Conservation (phyloP, 92 coral and sea anemone species). For the Porites divaricata region DNA sequence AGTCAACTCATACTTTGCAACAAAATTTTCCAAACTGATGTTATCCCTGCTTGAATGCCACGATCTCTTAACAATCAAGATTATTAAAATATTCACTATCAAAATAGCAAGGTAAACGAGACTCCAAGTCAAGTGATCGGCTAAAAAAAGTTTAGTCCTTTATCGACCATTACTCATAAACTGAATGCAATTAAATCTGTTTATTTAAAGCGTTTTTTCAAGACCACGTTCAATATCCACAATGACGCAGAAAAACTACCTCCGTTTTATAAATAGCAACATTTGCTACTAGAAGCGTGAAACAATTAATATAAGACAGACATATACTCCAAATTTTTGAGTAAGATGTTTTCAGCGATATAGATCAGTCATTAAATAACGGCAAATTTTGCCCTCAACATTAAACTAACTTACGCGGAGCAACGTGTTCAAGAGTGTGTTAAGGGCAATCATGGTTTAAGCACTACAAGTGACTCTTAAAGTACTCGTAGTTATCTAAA, state of each 20-base stretch:
- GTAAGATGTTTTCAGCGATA: neutral
- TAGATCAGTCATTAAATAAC: neutral
- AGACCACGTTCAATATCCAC: neutral
- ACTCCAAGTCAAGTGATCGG: neutral
- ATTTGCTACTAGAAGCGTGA: neutral
- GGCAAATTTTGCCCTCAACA: slow-evolving; percentile 11
- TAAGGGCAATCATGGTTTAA: no score
- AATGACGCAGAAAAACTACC: neutral
- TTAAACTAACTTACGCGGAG: neutral
- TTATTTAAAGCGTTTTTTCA: slow-evolving; percentile 9
- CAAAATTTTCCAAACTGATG: no score
- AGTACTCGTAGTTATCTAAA: neutral
- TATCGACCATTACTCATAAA: neutral
- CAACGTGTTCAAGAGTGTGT: neutral
- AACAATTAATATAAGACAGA: neutral
- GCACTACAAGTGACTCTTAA: slow-evolving; percentile 7
- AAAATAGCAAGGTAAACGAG: neutral
- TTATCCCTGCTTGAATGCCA: no score
- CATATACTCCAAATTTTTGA: neutral
- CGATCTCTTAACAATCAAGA: no score
- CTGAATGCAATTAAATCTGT: slow-evolving; percentile 17
- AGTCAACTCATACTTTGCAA: no score
- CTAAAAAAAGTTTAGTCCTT: neutral
- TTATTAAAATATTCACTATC: neutral
- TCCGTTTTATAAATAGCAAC: neutral